Base-by-base conservation (phyloP, 2,797 vertebrate species). In the Molossus molossus region DNA sequence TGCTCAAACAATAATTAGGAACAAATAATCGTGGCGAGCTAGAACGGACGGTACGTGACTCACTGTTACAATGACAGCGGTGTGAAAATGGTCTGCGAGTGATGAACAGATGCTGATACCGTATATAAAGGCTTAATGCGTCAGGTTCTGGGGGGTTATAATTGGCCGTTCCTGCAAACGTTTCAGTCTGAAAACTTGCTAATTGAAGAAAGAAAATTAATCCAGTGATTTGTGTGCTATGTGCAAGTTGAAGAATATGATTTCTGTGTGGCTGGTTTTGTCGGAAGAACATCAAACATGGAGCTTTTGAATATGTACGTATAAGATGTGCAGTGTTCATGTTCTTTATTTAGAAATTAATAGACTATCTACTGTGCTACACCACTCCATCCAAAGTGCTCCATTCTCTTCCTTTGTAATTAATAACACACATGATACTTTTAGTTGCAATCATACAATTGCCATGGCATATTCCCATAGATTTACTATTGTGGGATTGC, bases 201-300 rank as follows among this genome's bases (percentile, higher is more conserved):
- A 87, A 91, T 29, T 62, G 15, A 82, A 27, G 55, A 87, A 88
- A 95, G 23, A 12, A 93, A 95, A 93, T 80, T 85, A 96, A 77
- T 76, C 6, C 13, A 53, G 8, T 10, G 13, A 75, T 77, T 58
- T 91, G 2, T 62, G 5, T 62, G 20, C 29, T 40, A 27, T 23
- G 11, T 58, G 6, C 67, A 70, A n/a, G 21, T 40, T 89, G 37
- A 67, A 86, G 82, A 93, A 29, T 73, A 17, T 2, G 75, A 60
- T 23, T 73, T 86, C 2, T 50, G 7, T 37, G 21, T 62, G 17
- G 0, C 6, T 80, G 1, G 13, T 6, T 88, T 87, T 82, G 23
- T 80, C n/a, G 80, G 9, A 11, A 70, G 95, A 87, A 64, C 9
- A 13, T 93, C 76, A 80, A 69, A 60, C 1, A 25, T 0, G 60